Evolutionary conservation across 1,140 invertebrate species (phyloP).

Genomic region (Aricia agestis): DNA sequence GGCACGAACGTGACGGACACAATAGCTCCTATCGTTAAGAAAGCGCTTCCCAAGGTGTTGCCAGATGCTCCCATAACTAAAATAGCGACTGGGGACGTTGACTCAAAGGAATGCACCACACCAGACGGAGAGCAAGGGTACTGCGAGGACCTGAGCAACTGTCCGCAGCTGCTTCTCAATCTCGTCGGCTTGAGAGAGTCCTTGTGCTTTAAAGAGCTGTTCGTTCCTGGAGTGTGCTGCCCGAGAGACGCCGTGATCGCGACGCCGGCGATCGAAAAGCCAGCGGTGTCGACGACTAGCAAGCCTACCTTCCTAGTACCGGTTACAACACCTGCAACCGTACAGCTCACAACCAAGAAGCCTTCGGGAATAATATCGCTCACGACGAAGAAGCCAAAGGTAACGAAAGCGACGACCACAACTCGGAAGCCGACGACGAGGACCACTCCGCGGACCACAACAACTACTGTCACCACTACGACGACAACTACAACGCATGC

Average conservation of each 20-base stretch:
- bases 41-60: conserved; percentile 77
- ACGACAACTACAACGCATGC: conserved; percentile 41
- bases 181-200: conserved; percentile 88
- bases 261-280: conserved; percentile 54
- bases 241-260: conserved; percentile 76
- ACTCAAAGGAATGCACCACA: conserved; percentile 82
- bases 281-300: conserved; percentile 54
- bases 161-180: conserved; percentile 90
- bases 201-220: conserved; percentile 93
- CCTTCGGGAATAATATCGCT: conserved; percentile 62
- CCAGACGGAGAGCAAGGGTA: conserved; percentile 86
- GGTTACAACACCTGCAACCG: conserved; percentile 59
- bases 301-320: conserved; percentile 69
- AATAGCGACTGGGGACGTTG: conserved; percentile 53
- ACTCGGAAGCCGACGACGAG: conserved; percentile 44
- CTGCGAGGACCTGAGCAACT: conserved; percentile 92
- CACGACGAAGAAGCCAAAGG: conserved; percentile 58
- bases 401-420: conserved; percentile 47
- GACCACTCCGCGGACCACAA: conserved; percentile 47
- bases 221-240: conserved; percentile 94
- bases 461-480: conserved; percentile 43
- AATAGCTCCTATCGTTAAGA: conserved; percentile 84
- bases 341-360: conserved; percentile 59
- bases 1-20: conserved; percentile 88
- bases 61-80: conserved; percentile 59